phyloP scores from a whole-genome alignment of 2,113 vertebrate species.

The Istiophorus platypterus region DNA sequence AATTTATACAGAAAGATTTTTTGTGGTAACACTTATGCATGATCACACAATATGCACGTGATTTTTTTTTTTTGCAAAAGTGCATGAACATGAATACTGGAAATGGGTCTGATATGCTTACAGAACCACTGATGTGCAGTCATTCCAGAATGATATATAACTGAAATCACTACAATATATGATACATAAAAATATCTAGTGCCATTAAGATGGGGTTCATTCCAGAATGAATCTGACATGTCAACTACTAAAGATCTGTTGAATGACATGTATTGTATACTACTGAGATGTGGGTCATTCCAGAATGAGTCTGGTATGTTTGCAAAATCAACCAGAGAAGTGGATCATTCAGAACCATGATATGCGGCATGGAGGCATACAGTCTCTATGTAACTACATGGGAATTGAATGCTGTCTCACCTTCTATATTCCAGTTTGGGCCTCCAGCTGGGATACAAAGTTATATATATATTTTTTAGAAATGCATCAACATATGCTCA shows the following conservation, averaged over 20 bases:
- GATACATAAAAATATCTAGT: slow-evolving; percentile 38
- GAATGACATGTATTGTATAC: slow-evolving; percentile 69
- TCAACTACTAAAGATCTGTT: slow-evolving; percentile 64
- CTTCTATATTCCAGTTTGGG: slow-evolving; percentile 89
- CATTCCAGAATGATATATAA: slow-evolving; percentile 70
- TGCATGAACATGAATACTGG: slow-evolving; percentile 80
- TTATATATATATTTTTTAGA: slow-evolving; percentile 76
- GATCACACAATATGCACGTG: slow-evolving; percentile 64
- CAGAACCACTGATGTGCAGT: slow-evolving; percentile 65
- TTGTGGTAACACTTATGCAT: slow-evolving; percentile 46
- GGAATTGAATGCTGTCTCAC: slow-evolving; percentile 82
- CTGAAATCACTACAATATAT: slow-evolving; percentile 48
- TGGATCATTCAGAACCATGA: slow-evolving; percentile 81
- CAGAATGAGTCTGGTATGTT: slow-evolving; percentile 77
- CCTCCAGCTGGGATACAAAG: slow-evolving; percentile 87
- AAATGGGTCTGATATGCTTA: slow-evolving; percentile 82
- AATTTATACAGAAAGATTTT: slow-evolving; percentile 18
- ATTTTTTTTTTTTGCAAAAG: slow-evolving; percentile 49
- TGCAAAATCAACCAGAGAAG: slow-evolving; percentile 72
- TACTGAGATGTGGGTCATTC: slow-evolving; percentile 73
- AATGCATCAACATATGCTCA: slow-evolving; percentile 68
- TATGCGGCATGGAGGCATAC: slow-evolving; percentile 77
- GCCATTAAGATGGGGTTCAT: slow-evolving; percentile 67
- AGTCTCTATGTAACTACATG: slow-evolving; percentile 81
- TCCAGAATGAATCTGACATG: slow-evolving; percentile 73